Base-by-base conservation (phyloP, 2,113 vertebrate species). In the Mola mola region DNA sequence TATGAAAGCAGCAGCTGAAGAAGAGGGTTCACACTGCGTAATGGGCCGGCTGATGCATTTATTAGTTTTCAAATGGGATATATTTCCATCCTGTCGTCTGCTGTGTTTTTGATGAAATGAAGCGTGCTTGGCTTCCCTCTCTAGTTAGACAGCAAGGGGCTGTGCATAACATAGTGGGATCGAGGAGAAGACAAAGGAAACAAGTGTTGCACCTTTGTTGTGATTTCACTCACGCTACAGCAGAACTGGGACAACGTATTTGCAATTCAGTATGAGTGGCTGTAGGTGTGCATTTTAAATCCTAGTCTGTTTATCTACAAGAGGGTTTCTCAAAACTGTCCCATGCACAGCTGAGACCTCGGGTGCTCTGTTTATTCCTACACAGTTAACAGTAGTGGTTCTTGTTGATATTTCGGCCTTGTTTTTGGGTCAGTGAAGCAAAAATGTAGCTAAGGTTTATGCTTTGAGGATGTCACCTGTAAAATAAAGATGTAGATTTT, bases 21-120 rank as follows among this genome's bases (percentile, higher is more conserved):
- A 17, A 11, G 31, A 25, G 21, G 20, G 20, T 55, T 64, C 44
- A 52, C 71, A 29, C 48, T 46, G 78, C 37, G 62, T 86, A 80
- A 88, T 83, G 65, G 78, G 52, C 56, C 19, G 57, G 73, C 82
- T 79, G 66, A 80, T 74, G 77, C 65, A 81, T 81, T 82, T 85
- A 83, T 85, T 74, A 79, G 36, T 66, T 70, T 60, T 83, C 58
- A 81, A 74, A 85, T 72, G 72, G 76, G 74, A 76, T 79, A 72
- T 60, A 81, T 78, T 80, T 79, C 72, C 58, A 70, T 80, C 53
- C 53, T 11, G 37, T 72, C 16, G 60, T 79, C 74, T 63, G 53
- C 75, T 72, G 78, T 79, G 81, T 68, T 87, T 63, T 63, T 82
- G 74, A 87, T 72, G 72, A 87, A 84, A 86, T 84, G 79, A 88